A percentile compares a stretch with the other conserved stretches of the same genome.
Conservation (phyloP, 2,797 vertebrate species). For the Parauchenoglanis punctatus region DNA sequence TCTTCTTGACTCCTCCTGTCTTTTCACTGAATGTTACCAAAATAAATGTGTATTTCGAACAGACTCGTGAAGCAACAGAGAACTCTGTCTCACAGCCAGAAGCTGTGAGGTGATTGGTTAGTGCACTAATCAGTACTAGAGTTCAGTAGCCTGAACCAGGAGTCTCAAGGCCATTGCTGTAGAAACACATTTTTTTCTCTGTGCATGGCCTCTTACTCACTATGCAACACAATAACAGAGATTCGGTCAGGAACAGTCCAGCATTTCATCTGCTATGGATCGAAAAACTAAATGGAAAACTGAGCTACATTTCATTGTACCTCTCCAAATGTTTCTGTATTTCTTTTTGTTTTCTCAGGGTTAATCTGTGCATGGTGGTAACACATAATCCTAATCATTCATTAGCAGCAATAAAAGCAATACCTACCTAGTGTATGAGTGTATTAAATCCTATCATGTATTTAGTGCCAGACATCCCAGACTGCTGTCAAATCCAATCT, state of each 20-base stretch:
- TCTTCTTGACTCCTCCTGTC: neutral
- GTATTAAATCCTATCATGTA: neutral
- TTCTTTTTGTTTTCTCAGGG: neutral
- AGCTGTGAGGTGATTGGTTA: conserved; percentile 5
- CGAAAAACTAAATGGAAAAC: neutral
- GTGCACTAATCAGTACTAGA: neutral
- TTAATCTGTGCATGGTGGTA: neutral
- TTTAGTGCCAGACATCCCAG: neutral
- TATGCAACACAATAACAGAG: conserved; percentile 3
- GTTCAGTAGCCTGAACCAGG: conserved; percentile 18
- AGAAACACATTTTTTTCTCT: conserved; percentile 36
- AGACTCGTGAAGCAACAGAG: conserved; percentile 1
- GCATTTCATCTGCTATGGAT: neutral
- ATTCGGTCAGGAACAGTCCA: neutral
- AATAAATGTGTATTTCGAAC: neutral
- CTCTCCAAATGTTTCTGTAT: neutral
- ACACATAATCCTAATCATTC: neutral
- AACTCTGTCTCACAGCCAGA: conserved; percentile 23
- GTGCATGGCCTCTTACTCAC: conserved; percentile 20
- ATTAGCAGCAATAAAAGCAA: neutral
- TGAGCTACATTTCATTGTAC: neutral
- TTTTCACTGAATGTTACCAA: neutral
- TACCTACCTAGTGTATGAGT: too few relatives aligned
- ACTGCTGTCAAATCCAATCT: neutral
- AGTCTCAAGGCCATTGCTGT: conserved; percentile 44